phyloP scores from a whole-genome alignment of 2,113 vertebrate genomes.

The Myotis davidii region DNA sequence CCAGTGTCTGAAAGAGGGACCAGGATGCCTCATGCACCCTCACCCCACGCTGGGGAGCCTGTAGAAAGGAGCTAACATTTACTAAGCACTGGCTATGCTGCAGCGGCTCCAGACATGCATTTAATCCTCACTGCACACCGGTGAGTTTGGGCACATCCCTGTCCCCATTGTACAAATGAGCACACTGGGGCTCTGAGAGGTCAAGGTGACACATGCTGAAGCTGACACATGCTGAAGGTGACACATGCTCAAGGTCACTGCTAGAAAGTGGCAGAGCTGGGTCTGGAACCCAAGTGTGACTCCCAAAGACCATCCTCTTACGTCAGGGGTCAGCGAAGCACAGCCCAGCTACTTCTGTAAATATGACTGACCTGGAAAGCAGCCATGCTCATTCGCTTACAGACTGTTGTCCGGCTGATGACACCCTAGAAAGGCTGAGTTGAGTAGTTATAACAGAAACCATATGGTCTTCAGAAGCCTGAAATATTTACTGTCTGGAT shows the following conservation, averaged over 20 bases:
- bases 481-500: neutral
- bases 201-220: no score
- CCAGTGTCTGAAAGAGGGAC: neutral
- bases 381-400: fast-evolving
- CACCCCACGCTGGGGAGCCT: fast-evolving
- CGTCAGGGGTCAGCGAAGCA: fast-evolving
- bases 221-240: neutral
- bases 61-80: neutral
- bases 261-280: neutral
- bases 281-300: neutral
- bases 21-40: fast-evolving
- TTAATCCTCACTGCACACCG: neutral
- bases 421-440: neutral
- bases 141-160: fast-evolving
- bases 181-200: neutral
- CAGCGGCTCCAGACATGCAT: fast-evolving
- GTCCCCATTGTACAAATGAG: neutral
- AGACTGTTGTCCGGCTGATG: neutral
- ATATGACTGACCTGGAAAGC: no score
- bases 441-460: neutral
- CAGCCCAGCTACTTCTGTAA: neutral
- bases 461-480: neutral
- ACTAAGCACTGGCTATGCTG: neutral
- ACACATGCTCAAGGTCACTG: neutral
- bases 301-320: neutral